Base-by-base conservation (phyloP, 2,113 vertebrate genomes). In the Archocentrus centrarchus region DNA sequence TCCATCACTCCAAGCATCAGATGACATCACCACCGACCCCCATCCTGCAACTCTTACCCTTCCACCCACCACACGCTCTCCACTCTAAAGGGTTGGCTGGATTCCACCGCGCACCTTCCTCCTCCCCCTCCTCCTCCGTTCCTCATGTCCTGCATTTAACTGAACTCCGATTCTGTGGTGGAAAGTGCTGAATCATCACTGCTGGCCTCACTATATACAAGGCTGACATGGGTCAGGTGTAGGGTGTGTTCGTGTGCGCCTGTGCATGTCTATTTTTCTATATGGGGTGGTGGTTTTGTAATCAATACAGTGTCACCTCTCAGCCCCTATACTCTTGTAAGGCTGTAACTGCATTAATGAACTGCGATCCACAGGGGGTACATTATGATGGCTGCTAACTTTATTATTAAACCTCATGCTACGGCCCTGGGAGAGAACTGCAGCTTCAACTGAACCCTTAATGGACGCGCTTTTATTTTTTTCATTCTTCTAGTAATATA, bases 181-280 rank as follows among this genome's bases (percentile, higher is more conserved):
- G 32, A 92, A 93, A 93, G 63, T 90, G 94, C 93, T 91, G 93
- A 95, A 82, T 95, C 92, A 92, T 92, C 94, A 91, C 37, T 3
- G 50, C 82, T 81, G 81, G 82, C 83, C 88, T 44, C 64, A 83
- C 83, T 84, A 81, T 86, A 85, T 86, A 87, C 83, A 81, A 61
- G 62, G 82, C 89, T 87, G 87, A 89, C 89, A 84, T 58, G 85
- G 93, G 88, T 92, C 89, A 93, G 85, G 70, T 81, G 76, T 75
- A 68, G 78, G 79, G 82, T 87, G 80, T 63, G 62, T 44, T 76
- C 47, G 66, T 60, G 82, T 8, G 37, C 75, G 84, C 32, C 6
- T 57, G 37, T n/a, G 61, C 22, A 0, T 6, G 60, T 35, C 77
- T 77, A 53, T 14, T n/a, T 53, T 59, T 61, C 75, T 64, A 70